Base-by-base conservation (phyloP, 2,113 vertebrate species). In the Leucopsar rothschildi region DNA sequence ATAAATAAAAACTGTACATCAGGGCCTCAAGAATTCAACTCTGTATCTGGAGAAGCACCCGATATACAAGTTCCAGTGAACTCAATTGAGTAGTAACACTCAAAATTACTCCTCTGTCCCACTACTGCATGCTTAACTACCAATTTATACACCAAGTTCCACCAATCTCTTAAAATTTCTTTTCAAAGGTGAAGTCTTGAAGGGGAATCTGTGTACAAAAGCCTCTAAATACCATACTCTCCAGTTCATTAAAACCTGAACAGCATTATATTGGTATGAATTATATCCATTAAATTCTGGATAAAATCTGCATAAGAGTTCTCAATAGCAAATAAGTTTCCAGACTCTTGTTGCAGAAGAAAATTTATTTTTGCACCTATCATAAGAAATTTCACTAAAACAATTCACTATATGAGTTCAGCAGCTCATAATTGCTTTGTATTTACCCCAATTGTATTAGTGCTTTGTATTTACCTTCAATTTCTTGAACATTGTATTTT, bases 341-440 rank as follows among this genome's bases (percentile, higher is more conserved):
- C 92, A 70, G 90, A 78, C 17, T 82, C 33, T 59, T 78, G 12
- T 79, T 86, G 42, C 14, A 42, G 47, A 82, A 33, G 6, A 82
- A 21, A 47, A 71, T 73, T 93, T 88, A 40, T 56, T 83, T 88
- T 82, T 89, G 21, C 57, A 87, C 40, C 91, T 47, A 78, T 85
- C 76, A 86, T 21, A 84, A 86, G 69, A 80, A 52, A 73, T 86
- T 55, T 92, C 70, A n/a, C 25, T 82, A 82, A 73, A 95, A 45
- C 44, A 97, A 72, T 85, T 95, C 55, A 39, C 70, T 61, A 9
- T 13, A 64, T 65, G 47, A 90, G 88, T 85, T 93, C 73, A 94
- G 59, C 66, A 95, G 83, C n/a, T 76, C 50, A 66, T 52, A 89
- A 23, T 28, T 82, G 37, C 13, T 86, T 77, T 90, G 39, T 52